Conservation (phyloP, 1,140 invertebrate species). For the Bursaphelenchus mucronatus region DNA sequence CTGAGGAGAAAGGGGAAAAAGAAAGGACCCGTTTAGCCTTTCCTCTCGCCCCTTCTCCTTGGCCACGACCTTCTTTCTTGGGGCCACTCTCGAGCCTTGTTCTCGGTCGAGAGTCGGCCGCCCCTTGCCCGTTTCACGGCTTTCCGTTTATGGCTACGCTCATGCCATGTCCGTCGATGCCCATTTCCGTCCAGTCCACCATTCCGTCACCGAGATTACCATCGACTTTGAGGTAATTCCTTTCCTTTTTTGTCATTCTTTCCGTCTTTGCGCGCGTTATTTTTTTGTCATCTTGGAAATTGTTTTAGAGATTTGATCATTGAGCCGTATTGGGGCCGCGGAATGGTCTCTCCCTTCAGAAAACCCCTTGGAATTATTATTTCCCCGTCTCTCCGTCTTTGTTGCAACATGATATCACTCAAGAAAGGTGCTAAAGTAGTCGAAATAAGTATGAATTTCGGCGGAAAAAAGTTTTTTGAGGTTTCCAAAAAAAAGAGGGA, state of each 20-base stretch:
- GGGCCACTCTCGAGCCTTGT: not conserved
- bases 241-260: constrained; percentile 2
- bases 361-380: too few relatives aligned
- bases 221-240: constrained; percentile 13
- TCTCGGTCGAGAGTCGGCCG: not conserved
- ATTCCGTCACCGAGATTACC: constrained; percentile 17
- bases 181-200: constrained; percentile 6
- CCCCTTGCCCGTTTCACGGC: constrained; percentile 4
- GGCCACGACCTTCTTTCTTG: not conserved
- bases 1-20: constrained; percentile 1
- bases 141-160: not conserved
- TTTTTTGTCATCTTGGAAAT: not conserved
- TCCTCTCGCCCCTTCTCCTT: not conserved
- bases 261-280: not conserved
- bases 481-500: too few relatives aligned
- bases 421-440: too few relatives aligned
- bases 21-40: not conserved
- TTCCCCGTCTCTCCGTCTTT: too few relatives aligned
- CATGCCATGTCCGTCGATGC: constrained; percentile 7
- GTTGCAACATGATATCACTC: too few relatives aligned
- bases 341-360: too few relatives aligned
- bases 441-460: too few relatives aligned
- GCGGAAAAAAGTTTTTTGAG: too few relatives aligned
- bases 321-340: too few relatives aligned
- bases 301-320: too few relatives aligned